phyloP scores from a whole-genome alignment of 2,113 vertebrate genomes.

The Talpa occidentalis region DNA sequence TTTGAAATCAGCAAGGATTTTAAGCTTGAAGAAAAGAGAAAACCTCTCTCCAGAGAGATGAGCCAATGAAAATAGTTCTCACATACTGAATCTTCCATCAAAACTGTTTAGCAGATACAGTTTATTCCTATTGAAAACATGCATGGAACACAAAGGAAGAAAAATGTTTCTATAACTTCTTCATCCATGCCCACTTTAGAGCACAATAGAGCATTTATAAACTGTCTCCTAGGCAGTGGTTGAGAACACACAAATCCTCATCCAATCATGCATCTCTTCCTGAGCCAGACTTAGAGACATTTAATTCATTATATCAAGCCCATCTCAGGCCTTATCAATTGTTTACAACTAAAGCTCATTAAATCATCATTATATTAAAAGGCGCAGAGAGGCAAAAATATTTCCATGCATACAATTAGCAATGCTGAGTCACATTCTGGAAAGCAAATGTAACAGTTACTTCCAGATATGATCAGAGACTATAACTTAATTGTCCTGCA shows the following conservation, averaged over 20 bases:
- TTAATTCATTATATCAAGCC: background rate
- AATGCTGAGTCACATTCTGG: background rate
- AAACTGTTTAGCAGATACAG: background rate
- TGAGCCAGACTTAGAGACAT: background rate
- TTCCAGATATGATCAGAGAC: background rate
- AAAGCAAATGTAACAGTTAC: background rate
- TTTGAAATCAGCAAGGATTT: background rate
- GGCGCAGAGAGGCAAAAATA: background rate
- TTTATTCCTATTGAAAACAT: background rate
- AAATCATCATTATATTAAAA: background rate
- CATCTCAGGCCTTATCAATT: background rate
- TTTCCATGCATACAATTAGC: background rate
- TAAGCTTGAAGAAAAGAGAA: background rate
- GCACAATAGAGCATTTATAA: background rate
- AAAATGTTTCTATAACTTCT: background rate
- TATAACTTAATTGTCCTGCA: background rate
- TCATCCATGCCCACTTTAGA: background rate
- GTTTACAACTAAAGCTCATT: background rate
- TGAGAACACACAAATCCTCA: background rate
- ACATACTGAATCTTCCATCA: background rate
- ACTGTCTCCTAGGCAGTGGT: too few species aligned
- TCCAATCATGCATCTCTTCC: background rate
- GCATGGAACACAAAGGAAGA: background rate
- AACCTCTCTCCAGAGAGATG: background rate
- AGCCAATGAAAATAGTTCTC: background rate